phyloP scores from a whole-genome alignment of 2,797 vertebrate species.

The Pygocentrus nattereri region DNA sequence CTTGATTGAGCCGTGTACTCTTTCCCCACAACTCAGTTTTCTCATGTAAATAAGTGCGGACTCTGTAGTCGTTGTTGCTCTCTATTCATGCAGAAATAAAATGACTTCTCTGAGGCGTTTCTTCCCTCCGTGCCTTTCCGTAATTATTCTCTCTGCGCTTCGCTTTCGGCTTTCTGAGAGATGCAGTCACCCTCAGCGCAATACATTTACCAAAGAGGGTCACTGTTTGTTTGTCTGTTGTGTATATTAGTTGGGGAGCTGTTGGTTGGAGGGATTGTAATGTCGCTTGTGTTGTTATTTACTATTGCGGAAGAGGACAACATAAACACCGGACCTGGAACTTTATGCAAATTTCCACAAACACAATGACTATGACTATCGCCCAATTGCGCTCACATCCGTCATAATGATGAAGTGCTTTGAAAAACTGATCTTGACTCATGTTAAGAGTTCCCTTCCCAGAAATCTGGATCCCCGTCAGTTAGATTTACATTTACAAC shows the following conservation, averaged over 20 bases:
- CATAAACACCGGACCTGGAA: too few relatives aligned
- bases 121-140: neutral
- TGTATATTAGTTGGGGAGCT: neutral
- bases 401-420: too few relatives aligned
- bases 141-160: slow-evolving; percentile 20
- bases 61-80: neutral
- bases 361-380: too few relatives aligned
- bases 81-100: slow-evolving; percentile 12
- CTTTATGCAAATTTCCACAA: too few relatives aligned
- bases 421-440: too few relatives aligned
- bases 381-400: too few relatives aligned
- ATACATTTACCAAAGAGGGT: neutral
- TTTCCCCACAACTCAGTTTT: slow-evolving; percentile 30
- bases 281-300: neutral
- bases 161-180: neutral
- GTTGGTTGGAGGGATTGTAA: neutral
- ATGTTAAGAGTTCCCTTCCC: too few relatives aligned
- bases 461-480: too few relatives aligned
- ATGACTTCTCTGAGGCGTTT: neutral
- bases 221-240: neutral
- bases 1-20: neutral
- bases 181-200: neutral
- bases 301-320: neutral
- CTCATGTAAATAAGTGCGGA: neutral
- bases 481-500: too few relatives aligned